Percentiles rank a stretch among this genome's conserved stretches.
Evolutionary conservation across 2,888 invertebrate species (phyloP).

Genomic region (Crepidodera aurea): DNA sequence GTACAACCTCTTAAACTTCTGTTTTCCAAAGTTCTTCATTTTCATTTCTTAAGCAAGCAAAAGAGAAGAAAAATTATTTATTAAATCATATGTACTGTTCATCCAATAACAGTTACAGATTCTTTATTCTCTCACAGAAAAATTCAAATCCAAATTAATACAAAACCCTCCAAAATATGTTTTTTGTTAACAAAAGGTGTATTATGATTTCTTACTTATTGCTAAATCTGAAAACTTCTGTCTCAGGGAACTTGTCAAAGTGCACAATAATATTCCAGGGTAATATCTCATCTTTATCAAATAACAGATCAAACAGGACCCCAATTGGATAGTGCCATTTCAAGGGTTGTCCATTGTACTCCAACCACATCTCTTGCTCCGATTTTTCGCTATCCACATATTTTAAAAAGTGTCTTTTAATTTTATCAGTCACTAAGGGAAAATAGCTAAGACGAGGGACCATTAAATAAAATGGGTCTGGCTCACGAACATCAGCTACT

Average conservation of each 20-base stretch:
- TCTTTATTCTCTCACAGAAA: too few species aligned
- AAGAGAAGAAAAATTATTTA: too few species aligned
- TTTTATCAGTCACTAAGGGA: slow-evolving; percentile 94
- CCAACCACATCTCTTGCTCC: slow-evolving; percentile 93
- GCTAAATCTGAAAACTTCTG: slow-evolving; percentile 84
- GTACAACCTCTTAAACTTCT: too few species aligned
- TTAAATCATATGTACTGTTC: too few species aligned
- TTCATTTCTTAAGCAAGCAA: too few species aligned
- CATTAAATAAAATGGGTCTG: slow-evolving; percentile 93
- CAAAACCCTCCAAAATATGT: too few species aligned
- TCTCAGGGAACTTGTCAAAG: slow-evolving; percentile 93
- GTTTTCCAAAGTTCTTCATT: too few species aligned
- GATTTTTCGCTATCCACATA: slow-evolving; percentile 82
- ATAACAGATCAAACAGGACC: slow-evolving; percentile 87
- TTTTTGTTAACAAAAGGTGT: too few species aligned
- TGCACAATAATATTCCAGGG: slow-evolving; percentile 96
- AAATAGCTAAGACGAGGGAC: slow-evolving; percentile 93
- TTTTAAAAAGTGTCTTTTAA: slow-evolving; percentile 86
- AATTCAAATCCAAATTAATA: too few species aligned
- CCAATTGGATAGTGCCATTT: slow-evolving; percentile 92
- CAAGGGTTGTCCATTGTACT: slow-evolving; percentile 88
- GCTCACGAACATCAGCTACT: slow-evolving; percentile 86
- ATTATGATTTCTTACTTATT: slow-evolving; percentile 76
- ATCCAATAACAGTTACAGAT: too few species aligned
- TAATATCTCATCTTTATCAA: slow-evolving; percentile 71